phyloP scores from a whole-genome alignment of 2,888 invertebrate species.

The Oeneis ivallda region DNA sequence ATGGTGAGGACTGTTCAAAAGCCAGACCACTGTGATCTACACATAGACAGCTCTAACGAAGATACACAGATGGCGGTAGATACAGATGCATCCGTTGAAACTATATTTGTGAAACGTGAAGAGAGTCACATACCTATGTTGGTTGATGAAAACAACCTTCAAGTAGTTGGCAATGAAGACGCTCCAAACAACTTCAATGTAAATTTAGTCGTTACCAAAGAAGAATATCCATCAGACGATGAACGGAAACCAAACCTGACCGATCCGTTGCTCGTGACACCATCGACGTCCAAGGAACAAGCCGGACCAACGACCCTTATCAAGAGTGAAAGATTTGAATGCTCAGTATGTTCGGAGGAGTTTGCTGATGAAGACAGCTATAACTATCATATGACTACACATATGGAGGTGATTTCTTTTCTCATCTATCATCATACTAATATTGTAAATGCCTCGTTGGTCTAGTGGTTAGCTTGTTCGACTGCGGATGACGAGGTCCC shows the following conservation, averaged over 20 bases:
- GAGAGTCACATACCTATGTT: background rate
- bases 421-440: too few species aligned
- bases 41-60: background rate
- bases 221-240: background rate
- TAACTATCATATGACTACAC: background rate
- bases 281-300: background rate
- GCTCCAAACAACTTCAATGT: background rate
- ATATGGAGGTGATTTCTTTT: background rate
- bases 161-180: background rate
- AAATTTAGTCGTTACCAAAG: background rate
- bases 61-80: background rate
- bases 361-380: background rate
- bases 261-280: background rate
- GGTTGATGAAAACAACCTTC: background rate
- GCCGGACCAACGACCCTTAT: background rate
- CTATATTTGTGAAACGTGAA: background rate
- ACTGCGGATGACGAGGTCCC: too few species aligned
- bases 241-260: background rate
- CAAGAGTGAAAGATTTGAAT: background rate
- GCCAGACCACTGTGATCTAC: background rate
- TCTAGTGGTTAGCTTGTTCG: too few species aligned
- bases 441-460: too few species aligned
- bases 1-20: background rate
- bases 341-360: background rate
- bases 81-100: background rate